Percentiles rank a stretch among this genome's conserved stretches.
phyloP scores from a whole-genome alignment of 1,140 invertebrate species.

The Drosophila lowei region DNA sequence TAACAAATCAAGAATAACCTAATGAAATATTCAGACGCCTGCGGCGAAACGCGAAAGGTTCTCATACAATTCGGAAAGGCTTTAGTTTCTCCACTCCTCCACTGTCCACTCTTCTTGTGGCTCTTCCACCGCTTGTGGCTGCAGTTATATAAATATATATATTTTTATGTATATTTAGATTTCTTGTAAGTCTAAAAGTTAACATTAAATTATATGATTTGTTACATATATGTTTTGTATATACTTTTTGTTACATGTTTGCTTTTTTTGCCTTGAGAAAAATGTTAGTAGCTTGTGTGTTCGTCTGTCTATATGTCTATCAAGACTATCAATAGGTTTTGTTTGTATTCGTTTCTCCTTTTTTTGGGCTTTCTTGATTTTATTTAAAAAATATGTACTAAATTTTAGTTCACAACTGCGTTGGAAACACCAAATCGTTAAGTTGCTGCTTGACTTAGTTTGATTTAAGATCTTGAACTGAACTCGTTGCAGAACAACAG shows the following conservation, averaged over 20 bases:
- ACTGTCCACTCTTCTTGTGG: too few species aligned
- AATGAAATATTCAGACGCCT: constrained; percentile 38
- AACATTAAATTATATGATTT: constrained; percentile 74
- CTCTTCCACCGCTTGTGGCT: constrained; percentile 16
- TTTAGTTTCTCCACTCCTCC: constrained; percentile 9
- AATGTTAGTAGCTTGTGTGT: constrained; percentile 64
- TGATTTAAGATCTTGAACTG: constrained; percentile 68
- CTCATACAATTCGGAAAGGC: constrained; percentile 20
- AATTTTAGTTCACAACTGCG: constrained; percentile 78
- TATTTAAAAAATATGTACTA: constrained; percentile 78
- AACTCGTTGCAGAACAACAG: constrained; percentile 41
- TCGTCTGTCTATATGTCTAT: background rate
- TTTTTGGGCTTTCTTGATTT: constrained; percentile 56
- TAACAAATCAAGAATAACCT: constrained; percentile 56
- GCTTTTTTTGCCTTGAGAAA: constrained; percentile 70
- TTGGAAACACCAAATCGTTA: constrained; percentile 78
- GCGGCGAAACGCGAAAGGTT: constrained; percentile 18
- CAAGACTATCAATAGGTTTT: constrained; percentile 27
- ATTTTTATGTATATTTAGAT: constrained; percentile 47
- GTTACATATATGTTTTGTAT: constrained; percentile 38
- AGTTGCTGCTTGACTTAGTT: constrained; percentile 75
- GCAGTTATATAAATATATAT: constrained; percentile 57
- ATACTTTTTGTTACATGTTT: constrained; percentile 60
- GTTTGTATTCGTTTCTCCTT: constrained; percentile 26
- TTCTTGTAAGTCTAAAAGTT: constrained; percentile 66